Evolutionary conservation across 2,113 vertebrate species (phyloP).

Genomic region (Aramus guarauna): DNA sequence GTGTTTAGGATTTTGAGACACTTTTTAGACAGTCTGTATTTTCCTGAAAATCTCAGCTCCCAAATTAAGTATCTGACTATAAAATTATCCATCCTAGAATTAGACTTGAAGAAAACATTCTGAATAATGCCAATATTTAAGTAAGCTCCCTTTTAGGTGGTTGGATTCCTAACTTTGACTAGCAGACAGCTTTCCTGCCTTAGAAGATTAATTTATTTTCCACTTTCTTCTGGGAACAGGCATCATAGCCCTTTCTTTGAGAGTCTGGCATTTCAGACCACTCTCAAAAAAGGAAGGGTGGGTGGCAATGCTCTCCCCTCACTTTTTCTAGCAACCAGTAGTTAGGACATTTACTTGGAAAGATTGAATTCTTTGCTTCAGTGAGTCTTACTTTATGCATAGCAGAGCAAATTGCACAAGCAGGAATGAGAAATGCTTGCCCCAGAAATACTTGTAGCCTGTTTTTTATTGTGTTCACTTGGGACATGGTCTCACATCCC

Average conservation of each 20-base stretch:
- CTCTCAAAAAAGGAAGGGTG: background rate
- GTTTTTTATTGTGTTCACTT: background rate
- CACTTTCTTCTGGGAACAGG: background rate
- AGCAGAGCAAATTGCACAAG: conserved; percentile 22
- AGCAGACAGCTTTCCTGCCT: background rate
- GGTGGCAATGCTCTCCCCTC: background rate
- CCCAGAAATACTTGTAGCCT: background rate
- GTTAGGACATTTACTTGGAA: conserved; percentile 28
- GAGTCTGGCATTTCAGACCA: background rate
- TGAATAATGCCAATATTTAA: background rate
- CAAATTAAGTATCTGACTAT: background rate
- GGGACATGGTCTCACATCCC: background rate
- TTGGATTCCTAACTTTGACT: background rate
- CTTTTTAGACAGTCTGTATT: background rate
- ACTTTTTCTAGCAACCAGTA: background rate
- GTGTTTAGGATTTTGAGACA: background rate
- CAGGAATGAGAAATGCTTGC: conserved; percentile 2
- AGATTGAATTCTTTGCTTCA: conserved; percentile 54
- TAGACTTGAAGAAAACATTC: background rate
- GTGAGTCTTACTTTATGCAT: conserved; percentile 37
- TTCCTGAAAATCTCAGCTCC: background rate
- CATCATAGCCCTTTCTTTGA: background rate
- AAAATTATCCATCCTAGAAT: background rate
- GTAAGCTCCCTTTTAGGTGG: background rate
- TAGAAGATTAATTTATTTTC: background rate